These are phyloP conservation scores for Coregonus ussuriensis DNA, from an alignment of 2,797 vertebrate species.

Conservation along the genomic window DNA sequence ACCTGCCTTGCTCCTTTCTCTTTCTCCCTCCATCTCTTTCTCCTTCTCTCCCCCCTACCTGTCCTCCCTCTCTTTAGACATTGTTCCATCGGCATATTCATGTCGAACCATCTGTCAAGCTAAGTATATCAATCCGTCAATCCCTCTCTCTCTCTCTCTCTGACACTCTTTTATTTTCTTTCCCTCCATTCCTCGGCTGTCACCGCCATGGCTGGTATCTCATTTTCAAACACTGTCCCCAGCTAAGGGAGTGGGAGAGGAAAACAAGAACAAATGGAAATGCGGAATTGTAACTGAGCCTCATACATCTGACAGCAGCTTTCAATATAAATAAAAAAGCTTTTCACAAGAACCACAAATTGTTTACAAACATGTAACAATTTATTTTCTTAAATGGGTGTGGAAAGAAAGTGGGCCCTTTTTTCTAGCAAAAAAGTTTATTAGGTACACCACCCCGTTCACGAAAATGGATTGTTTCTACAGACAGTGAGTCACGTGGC, in stretches of 20 bases:
- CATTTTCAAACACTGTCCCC: conserved; percentile 47
- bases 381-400: neutral
- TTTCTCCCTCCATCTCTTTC: conserved; percentile 9
- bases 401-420: conserved; percentile 13
- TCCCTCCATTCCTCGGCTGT: conserved; percentile 23
- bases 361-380: conserved; percentile 16
- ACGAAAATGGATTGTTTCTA: no score
- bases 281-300: conserved; percentile 23
- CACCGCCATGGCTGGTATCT: conserved; percentile 26
- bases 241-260: conserved; percentile 22
- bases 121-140: conserved; percentile 60
- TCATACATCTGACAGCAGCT: conserved; percentile 45
- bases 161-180: neutral
- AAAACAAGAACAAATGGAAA: conserved; percentile 42
- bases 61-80: conserved; percentile 37
- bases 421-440: neutral
- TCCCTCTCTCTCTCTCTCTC: conserved; percentile 26
- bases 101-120: conserved; percentile 56
- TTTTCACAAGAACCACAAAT: conserved; percentile 23
- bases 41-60: conserved; percentile 7
- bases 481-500: no score
- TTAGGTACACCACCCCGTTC: no score
- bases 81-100: conserved; percentile 54
- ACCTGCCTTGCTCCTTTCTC: conserved; percentile 30
- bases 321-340: conserved; percentile 40